Evolutionary conservation across 2,888 invertebrate species (phyloP).

Genomic region (Saturnia japonica): DNA sequence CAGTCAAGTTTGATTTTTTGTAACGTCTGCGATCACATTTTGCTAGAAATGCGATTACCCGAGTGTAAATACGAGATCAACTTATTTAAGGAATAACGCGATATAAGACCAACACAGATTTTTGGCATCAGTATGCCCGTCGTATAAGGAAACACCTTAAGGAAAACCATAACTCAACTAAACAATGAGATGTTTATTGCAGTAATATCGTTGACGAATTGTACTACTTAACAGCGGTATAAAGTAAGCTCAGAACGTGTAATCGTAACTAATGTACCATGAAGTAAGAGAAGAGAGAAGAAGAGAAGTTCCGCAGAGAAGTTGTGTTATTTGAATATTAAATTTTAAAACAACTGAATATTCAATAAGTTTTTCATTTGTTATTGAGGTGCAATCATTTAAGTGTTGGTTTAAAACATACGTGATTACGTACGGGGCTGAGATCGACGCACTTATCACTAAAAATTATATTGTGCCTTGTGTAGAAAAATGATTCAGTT

Average conservation of each 20-base stretch:
- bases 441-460: no score
- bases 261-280: not conserved
- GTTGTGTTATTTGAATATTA: no score
- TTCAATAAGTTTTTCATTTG: no score
- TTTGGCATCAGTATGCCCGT: not conserved
- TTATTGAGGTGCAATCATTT: no score
- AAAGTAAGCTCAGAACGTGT: not conserved
- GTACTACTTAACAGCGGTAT: not conserved
- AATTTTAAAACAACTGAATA: no score
- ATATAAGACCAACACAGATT: not conserved
- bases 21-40: not conserved
- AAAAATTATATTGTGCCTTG: no score
- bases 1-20: not conserved
- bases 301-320: no score
- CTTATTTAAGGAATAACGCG: not conserved
- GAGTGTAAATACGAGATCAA: no score
- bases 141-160: not conserved
- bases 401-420: no score
- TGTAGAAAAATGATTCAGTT: no score
- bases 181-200: slow-evolving; percentile 5
- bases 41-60: no score
- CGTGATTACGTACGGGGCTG: no score
- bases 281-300: not conserved
- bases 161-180: not conserved
- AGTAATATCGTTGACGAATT: not conserved